These are phyloP conservation scores for Heliconius himera DNA, from an alignment of 1,140 invertebrate genomes.

Conservation along the genomic window DNA sequence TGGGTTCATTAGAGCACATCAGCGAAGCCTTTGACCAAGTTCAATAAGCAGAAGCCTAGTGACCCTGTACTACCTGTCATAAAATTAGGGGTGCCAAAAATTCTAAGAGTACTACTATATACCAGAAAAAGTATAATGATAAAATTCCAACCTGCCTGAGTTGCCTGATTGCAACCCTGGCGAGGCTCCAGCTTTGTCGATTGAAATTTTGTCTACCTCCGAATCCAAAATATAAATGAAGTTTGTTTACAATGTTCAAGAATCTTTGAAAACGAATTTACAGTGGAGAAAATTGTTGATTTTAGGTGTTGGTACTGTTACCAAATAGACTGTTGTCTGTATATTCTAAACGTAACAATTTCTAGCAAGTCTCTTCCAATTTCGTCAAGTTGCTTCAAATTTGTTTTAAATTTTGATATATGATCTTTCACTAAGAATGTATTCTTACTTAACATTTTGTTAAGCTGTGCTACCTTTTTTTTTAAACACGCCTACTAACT, in stretches of 20 bases:
- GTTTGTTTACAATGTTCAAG: conserved; percentile 30
- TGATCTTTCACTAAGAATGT: not conserved
- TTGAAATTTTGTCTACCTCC: conserved; percentile 43
- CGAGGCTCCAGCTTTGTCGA: conserved; percentile 43
- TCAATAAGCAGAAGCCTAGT: conserved; percentile 2
- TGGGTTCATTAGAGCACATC: conserved; percentile 9
- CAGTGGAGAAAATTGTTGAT: conserved; percentile 5
- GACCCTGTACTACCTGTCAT: not conserved
- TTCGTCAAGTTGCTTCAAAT: not conserved
- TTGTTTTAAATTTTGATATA: not conserved
- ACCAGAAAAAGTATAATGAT: conserved; percentile 10
- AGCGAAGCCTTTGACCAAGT: conserved; percentile 4
- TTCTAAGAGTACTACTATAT: not conserved
- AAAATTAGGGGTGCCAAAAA: not conserved
- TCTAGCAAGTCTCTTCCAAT: not conserved
- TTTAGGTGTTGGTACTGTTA: not conserved
- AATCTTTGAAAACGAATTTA: not conserved
- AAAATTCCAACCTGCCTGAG: conserved; percentile 38
- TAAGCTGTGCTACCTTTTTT: not conserved
- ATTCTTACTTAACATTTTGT: not conserved
- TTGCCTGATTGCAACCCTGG: conserved; percentile 42
- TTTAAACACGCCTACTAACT: too few relatives aligned
- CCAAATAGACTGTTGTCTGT: not conserved
- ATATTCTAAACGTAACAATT: not conserved
- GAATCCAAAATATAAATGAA: conserved; percentile 41